Base-by-base conservation (phyloP, 2,888 invertebrate species). In the Escarpia spicata region DNA sequence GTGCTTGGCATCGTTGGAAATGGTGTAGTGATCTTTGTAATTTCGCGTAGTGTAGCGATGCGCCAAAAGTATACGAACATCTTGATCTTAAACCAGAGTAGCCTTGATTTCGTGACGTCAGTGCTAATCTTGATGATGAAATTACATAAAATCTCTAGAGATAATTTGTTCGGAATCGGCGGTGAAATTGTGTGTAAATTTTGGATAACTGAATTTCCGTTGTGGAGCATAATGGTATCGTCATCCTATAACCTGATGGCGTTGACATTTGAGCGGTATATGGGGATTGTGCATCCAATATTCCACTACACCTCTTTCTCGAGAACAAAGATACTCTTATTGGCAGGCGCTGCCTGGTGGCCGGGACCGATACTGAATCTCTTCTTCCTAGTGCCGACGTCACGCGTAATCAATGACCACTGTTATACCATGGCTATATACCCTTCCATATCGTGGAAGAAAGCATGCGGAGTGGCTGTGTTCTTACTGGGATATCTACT, bases 51-150 rank as follows among this genome's bases (percentile, higher is more conserved):
- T 12, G 89, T 44, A 19, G n/a, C 91, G 44, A 93, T 93, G 93
- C 90, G 93, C 26, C 93, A 92, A 43, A 91, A 91, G 3, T 60
- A 91, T 45, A 93, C 93, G 12, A 93, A 93, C 43, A 92, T 91
- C 44, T 93, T 92, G 93, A 93, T 93, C 91, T 45, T 93, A 75
- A 93, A 93, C 92, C 93, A 93, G 91, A 92, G 93, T 58, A 31
- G 31, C 89, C 91, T 93, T 43, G 94, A 94, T 92, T 91, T 93
- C 31, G 45, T 75, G 37, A 93, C 92, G 75, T 92, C 94, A 31
- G 19, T 93, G 8, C 58, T 93, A 31, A 91, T 94, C 3, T 75
- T 93, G 44, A 31, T 93, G 19, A 92, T 43, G 26, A 75, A 75
- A 75, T 45, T 92, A 12, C 31, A 92, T 4, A 75, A 75, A 75